phyloP scores from a whole-genome alignment of 2,888 invertebrate genomes.

The Heliothis peltigera region DNA sequence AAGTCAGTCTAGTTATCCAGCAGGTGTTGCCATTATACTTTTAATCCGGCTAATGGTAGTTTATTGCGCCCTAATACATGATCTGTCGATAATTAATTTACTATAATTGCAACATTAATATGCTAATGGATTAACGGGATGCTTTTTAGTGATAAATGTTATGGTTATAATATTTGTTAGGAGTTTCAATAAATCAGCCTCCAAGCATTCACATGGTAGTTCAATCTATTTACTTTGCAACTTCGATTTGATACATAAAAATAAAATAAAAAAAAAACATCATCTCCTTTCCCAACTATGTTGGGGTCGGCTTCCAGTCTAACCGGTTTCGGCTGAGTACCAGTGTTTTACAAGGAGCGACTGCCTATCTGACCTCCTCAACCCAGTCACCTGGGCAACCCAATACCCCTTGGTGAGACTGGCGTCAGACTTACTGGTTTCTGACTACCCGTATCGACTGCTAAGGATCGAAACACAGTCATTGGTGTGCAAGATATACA shows the following conservation, averaged over 20 bases:
- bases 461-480: too few species aligned
- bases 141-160: slow-evolving; percentile 20
- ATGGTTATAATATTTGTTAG: not conserved
- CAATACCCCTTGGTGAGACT: too few species aligned
- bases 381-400: too few species aligned
- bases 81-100: slow-evolving; percentile 44
- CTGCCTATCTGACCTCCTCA: too few species aligned
- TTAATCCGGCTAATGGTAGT: slow-evolving; percentile 44
- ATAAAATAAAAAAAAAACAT: too few species aligned
- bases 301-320: too few species aligned
- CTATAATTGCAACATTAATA: slow-evolving; percentile 44
- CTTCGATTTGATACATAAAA: not conserved
- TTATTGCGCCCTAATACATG: slow-evolving; percentile 46
- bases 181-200: not conserved
- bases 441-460: too few species aligned
- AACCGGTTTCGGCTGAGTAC: too few species aligned
- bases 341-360: too few species aligned
- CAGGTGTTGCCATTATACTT: slow-evolving; percentile 42
- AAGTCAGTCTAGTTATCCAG: slow-evolving; percentile 14
- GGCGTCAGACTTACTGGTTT: too few species aligned
- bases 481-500: too few species aligned
- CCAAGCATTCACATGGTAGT: not conserved
- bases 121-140: slow-evolving; percentile 35
- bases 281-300: too few species aligned
- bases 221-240: not conserved